Evolutionary conservation across 1,140 invertebrate genomes (phyloP).

Genomic region (Aplysia californica): DNA sequence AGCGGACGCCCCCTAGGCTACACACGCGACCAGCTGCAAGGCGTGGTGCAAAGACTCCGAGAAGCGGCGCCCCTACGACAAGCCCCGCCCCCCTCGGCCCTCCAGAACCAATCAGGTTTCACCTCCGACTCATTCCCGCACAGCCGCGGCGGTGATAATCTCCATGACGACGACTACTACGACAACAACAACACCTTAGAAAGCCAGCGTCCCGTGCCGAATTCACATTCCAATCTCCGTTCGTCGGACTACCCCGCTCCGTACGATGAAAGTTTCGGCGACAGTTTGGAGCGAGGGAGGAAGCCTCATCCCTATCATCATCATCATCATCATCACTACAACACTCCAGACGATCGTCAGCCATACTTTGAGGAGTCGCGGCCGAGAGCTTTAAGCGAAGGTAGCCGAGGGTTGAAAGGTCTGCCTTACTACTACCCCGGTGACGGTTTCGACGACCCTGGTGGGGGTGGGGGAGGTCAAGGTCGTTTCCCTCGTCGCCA

Average conservation of each 20-base stretch:
- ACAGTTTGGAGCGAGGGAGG: neutral
- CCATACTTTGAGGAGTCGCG: constrained; percentile 6
- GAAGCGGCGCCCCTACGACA: constrained; percentile 53
- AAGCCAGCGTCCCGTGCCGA: too few species aligned
- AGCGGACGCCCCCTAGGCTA: constrained; percentile 62
- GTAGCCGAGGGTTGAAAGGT: neutral
- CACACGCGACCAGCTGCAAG: constrained; percentile 67
- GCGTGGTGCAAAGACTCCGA: constrained; percentile 65
- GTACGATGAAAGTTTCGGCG: neutral
- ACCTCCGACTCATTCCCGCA: constrained; percentile 13
- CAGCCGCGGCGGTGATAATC: neutral
- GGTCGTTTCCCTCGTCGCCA: too few species aligned
- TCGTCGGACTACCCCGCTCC: neutral
- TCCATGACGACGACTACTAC: too few species aligned
- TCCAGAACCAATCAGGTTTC: constrained; percentile 1
- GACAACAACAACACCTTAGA: too few species aligned
- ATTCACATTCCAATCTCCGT: too few species aligned
- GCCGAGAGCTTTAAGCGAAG: constrained; percentile 28
- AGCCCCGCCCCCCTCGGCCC: neutral
- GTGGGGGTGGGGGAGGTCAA: too few species aligned
- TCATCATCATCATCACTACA: too few species aligned
- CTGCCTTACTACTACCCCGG: too few species aligned
- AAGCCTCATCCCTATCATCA: too few species aligned
- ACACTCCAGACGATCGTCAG: neutral
- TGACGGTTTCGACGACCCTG: too few species aligned